Percentiles rank a stretch among this genome's conserved stretches.
Conservation (phyloP, 2,888 invertebrate genomes). For the Drosophila vallismaia region DNA sequence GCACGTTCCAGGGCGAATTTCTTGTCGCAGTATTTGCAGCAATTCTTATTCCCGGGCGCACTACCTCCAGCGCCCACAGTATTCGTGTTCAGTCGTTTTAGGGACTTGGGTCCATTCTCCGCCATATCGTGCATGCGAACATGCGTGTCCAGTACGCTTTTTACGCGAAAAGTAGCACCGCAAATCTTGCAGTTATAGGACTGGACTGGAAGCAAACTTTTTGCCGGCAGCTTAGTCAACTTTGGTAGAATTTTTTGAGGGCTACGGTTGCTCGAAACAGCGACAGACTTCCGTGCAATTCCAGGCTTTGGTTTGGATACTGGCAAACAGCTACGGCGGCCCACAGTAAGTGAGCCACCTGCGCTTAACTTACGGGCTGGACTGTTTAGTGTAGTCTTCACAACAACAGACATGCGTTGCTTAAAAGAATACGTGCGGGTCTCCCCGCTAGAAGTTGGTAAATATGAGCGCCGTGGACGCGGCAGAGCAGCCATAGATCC, state of each 20-base stretch:
- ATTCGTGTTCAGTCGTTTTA: conserved; percentile 19
- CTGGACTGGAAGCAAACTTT: neutral
- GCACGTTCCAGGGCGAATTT: conserved; percentile 79
- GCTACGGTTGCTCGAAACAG: neutral
- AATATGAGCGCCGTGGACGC: conserved; percentile 52
- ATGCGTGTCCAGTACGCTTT: conserved; percentile 72
- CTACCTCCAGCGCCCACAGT: neutral
- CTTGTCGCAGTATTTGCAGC: conserved; percentile 82
- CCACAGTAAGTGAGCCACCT: neutral
- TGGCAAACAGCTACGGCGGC: conserved; percentile 61
- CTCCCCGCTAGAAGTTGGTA: conserved; percentile 57
- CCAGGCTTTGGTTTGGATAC: conserved; percentile 8
- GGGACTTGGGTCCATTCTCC: conserved; percentile 38
- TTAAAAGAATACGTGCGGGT: conserved; percentile 63
- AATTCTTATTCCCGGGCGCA: conserved; percentile 36
- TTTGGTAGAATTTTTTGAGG: neutral
- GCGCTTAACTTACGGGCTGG: conserved; percentile 73
- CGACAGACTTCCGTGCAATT: conserved; percentile 31
- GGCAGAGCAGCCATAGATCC: conserved; percentile 23
- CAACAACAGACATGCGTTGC: conserved; percentile 81
- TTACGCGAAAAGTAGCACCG: conserved; percentile 61
- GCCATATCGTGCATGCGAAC: conserved; percentile 64
- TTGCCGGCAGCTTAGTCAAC: conserved; percentile 1
- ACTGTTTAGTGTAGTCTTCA: conserved; percentile 81
- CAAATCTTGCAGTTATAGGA: conserved; percentile 66